phyloP scores from a whole-genome alignment of 2,888 invertebrate genomes.

The Disparrhopalites patrizii region DNA sequence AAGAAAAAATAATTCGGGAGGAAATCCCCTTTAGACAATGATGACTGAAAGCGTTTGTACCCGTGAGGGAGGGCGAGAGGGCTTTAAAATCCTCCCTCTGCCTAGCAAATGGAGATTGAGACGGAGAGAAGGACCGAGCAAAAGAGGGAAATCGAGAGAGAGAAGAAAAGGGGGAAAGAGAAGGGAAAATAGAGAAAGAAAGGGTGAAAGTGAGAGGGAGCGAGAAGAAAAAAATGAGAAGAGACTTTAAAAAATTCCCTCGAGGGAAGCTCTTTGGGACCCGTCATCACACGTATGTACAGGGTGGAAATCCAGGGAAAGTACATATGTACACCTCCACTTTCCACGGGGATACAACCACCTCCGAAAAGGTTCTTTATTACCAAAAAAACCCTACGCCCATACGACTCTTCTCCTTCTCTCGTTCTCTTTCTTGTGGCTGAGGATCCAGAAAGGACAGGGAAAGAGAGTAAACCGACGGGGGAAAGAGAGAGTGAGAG shows the following conservation, averaged over 20 bases:
- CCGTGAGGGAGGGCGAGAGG: too few relatives aligned
- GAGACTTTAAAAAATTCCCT: constrained; percentile 30
- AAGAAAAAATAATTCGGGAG: too few relatives aligned
- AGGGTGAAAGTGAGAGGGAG: not conserved
- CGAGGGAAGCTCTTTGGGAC: constrained; percentile 22
- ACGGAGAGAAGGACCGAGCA: not conserved
- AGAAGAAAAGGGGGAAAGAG: not conserved
- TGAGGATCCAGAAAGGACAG: not conserved
- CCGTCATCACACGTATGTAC: constrained; percentile 10
- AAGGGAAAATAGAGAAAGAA: constrained; percentile 10
- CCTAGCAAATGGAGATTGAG: too few relatives aligned
- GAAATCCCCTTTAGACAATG: too few relatives aligned
- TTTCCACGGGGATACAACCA: too few relatives aligned
- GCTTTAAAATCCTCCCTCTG: too few relatives aligned
- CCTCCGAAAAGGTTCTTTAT: too few relatives aligned
- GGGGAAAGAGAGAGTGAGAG: too few relatives aligned
- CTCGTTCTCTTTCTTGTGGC: too few relatives aligned
- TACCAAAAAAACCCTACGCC: not conserved
- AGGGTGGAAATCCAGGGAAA: too few relatives aligned
- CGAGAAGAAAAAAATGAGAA: constrained; percentile 1
- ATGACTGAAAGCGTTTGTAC: too few relatives aligned
- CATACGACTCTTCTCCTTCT: not conserved
- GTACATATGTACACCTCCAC: too few relatives aligned
- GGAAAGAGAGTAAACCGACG: constrained; percentile 11
- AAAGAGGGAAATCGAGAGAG: not conserved